phyloP scores from a whole-genome alignment of 2,113 vertebrate genomes.

The Oncorhynchus kisutch region DNA sequence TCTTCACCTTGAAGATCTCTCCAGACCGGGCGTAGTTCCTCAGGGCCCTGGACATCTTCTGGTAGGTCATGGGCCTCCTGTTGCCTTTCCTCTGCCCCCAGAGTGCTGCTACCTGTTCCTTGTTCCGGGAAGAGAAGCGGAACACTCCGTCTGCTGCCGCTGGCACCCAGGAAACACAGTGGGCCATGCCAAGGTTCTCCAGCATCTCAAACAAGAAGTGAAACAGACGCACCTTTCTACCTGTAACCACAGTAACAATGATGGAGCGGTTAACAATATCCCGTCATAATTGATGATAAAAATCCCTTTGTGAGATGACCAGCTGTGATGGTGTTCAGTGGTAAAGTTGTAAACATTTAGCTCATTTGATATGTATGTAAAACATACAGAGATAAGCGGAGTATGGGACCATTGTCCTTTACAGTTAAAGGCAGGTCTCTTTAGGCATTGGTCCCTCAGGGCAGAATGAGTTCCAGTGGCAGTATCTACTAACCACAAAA shows the following conservation, averaged over 20 bases:
- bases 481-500: conserved; percentile 63
- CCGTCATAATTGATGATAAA: conserved; percentile 55
- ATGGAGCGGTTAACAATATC: conserved; percentile 48
- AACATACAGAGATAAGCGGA: conserved; percentile 37
- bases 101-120: conserved; percentile 73
- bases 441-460: conserved; percentile 53
- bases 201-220: conserved; percentile 81
- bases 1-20: conserved; percentile 79
- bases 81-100: conserved; percentile 79
- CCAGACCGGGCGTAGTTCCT: conserved; percentile 77
- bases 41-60: conserved; percentile 81
- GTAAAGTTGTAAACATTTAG: conserved; percentile 34
- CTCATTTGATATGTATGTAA: conserved; percentile 63
- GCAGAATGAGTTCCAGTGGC: conserved; percentile 48
- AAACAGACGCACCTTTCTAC: conserved; percentile 73
- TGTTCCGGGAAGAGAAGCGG: conserved; percentile 77
- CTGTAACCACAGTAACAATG: conserved; percentile 48
- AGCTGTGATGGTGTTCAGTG: conserved; percentile 12
- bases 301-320: conserved; percentile 25
- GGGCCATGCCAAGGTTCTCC: conserved; percentile 74
- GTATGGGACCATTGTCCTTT: conserved; percentile 50
- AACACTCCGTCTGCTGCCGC: conserved; percentile 64
- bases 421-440: conserved; percentile 69
- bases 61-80: conserved; percentile 79
- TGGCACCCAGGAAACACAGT: conserved; percentile 76